These are phyloP conservation scores for Argyresthia goedartella DNA, from an alignment of 2,888 invertebrate genomes.

Conservation along the genomic window DNA sequence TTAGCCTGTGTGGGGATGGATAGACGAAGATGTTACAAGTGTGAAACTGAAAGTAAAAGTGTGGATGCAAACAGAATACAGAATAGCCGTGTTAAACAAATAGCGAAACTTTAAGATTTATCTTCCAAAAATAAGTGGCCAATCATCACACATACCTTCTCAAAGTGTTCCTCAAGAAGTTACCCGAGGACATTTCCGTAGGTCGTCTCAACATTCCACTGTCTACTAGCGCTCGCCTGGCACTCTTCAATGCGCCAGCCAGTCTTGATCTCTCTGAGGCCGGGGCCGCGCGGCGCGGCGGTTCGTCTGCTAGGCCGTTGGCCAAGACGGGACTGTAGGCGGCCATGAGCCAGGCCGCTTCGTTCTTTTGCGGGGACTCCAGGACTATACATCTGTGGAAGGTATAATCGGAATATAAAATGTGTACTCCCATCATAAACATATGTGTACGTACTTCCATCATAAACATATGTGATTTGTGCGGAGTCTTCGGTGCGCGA, in stretches of 20 bases:
- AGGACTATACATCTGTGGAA: constrained; percentile 87
- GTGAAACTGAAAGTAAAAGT: background rate
- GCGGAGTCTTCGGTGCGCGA: no score
- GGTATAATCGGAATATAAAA: background rate
- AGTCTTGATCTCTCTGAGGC: constrained; percentile 89
- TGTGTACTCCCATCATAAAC: no score
- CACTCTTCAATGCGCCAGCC: constrained; percentile 88
- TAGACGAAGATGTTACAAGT: background rate
- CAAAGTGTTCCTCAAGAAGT: constrained; percentile 89
- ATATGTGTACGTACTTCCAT: background rate
- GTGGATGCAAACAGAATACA: no score
- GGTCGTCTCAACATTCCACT: constrained; percentile 86
- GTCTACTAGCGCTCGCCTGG: constrained; percentile 86
- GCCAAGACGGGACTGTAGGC: constrained; percentile 91
- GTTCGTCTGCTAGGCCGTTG: constrained; percentile 82
- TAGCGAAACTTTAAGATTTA: no score
- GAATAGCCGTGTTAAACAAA: no score
- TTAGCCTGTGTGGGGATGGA: constrained; percentile 54
- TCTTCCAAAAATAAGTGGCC: no score
- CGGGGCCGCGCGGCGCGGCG: constrained; percentile 74
- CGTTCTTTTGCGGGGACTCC: constrained; percentile 90
- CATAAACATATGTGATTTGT: background rate
- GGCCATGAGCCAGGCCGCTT: constrained; percentile 92
- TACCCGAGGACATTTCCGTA: constrained; percentile 81
- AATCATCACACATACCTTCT: constrained; percentile 66